phyloP scores from a whole-genome alignment of 2,797 vertebrate species.

The Cephalopachus bancanus region DNA sequence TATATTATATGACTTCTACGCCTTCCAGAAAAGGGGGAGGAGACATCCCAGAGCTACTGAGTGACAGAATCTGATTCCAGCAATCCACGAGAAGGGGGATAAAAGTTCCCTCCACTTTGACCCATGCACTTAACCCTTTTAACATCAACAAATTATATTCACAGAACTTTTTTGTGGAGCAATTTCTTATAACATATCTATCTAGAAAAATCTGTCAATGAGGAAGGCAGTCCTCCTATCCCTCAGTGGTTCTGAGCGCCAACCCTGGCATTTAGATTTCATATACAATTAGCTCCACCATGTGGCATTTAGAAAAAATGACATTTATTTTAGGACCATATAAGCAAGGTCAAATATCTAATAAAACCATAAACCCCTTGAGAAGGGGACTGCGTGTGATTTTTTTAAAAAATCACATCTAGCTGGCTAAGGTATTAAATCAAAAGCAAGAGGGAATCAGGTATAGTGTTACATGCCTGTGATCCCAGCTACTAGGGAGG shows the following conservation, averaged over 20 bases:
- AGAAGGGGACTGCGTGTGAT: not conserved
- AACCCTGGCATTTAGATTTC: not conserved
- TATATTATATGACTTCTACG: not conserved
- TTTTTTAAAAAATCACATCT: not conserved
- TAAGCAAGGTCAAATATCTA: not conserved
- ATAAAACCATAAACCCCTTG: not conserved
- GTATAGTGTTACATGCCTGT: not conserved
- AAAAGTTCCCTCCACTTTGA: not conserved
- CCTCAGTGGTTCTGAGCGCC: not conserved
- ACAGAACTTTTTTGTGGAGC: not conserved
- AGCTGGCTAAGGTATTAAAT: not conserved
- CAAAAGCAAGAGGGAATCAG: not conserved
- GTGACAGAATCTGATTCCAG: not conserved
- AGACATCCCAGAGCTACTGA: not conserved
- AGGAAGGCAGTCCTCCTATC: not conserved
- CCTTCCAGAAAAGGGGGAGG: not conserved
- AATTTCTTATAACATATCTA: not conserved
- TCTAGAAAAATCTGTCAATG: not conserved
- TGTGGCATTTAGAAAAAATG: constrained; percentile 68
- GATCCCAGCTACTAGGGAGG: too few relatives aligned
- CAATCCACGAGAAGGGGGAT: not conserved
- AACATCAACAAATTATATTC: not conserved
- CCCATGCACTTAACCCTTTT: not conserved
- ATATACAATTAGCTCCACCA: constrained; percentile 64
- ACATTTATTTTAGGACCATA: not conserved